phyloP scores from a whole-genome alignment of 1,140 invertebrate genomes.

The Goniozus legneri region DNA sequence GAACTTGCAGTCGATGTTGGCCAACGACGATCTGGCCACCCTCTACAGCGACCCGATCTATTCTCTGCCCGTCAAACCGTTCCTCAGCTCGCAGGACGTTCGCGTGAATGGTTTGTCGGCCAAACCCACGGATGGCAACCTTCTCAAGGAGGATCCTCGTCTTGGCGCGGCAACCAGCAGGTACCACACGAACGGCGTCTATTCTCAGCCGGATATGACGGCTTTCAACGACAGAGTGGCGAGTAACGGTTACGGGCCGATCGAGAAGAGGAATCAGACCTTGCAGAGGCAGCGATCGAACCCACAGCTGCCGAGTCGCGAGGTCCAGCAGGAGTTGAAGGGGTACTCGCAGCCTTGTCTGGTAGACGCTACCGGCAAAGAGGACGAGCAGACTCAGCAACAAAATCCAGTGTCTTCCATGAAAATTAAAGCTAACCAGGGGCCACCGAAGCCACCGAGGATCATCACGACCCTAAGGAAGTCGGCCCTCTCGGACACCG shows the following conservation, averaged over 20 bases:
- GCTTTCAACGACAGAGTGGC: conserved; percentile 10
- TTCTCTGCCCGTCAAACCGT: conserved; percentile 48
- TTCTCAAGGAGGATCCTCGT: neutral
- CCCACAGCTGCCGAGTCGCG: conserved; percentile 34
- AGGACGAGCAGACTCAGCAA: conserved; percentile 27
- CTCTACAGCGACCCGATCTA: conserved; percentile 47
- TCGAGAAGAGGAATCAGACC: conserved; percentile 1
- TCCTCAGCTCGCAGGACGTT: conserved; percentile 50
- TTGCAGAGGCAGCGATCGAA: conserved; percentile 45
- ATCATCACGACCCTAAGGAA: conserved; percentile 44
- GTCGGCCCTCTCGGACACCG: conserved; percentile 29
- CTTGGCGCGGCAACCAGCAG: conserved; percentile 4
- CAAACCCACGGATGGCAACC: conserved; percentile 14
- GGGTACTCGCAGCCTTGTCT: conserved; percentile 13
- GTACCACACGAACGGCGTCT: conserved; percentile 17
- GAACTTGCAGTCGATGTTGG: conserved; percentile 23
- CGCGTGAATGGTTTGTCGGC: conserved; percentile 34
- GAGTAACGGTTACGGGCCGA: conserved; percentile 9
- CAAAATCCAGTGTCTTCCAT: conserved; percentile 42
- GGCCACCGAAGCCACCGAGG: conserved; percentile 43
- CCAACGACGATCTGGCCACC: conserved; percentile 21
- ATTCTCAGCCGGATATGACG: conserved; percentile 20
- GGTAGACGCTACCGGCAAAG: conserved; percentile 4
- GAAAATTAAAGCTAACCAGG: conserved; percentile 30
- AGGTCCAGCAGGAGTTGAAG: conserved; percentile 15